phyloP scores from a whole-genome alignment of 1,140 invertebrate genomes.

The Drosophila paulistorum region DNA sequence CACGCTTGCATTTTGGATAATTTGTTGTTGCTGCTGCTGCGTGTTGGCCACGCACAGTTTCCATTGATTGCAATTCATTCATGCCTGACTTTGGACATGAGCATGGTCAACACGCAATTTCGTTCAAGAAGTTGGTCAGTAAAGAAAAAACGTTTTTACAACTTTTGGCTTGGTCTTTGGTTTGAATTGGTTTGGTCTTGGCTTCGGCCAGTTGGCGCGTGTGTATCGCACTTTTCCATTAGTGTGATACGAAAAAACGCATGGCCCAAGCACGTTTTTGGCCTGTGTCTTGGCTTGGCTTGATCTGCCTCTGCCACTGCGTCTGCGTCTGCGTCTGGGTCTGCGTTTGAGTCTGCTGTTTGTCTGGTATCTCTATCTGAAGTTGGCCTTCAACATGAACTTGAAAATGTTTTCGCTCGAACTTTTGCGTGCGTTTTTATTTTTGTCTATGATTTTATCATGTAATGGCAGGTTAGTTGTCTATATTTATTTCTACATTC shows the following conservation, averaged over 20 bases:
- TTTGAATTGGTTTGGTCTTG: slow-evolving; percentile 6
- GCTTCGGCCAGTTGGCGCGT: slow-evolving; percentile 60
- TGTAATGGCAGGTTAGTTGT: slow-evolving; percentile 43
- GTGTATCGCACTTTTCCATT: slow-evolving; percentile 80
- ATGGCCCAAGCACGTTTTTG: slow-evolving; percentile 71
- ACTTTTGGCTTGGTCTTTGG: slow-evolving; percentile 18
- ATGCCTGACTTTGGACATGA: slow-evolving; percentile 33
- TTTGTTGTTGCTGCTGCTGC: slow-evolving; percentile 21
- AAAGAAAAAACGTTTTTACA: slow-evolving; percentile 17
- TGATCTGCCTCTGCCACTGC: slow-evolving; percentile 24
- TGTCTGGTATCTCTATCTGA: slow-evolving; percentile 32
- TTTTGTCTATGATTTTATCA: slow-evolving; percentile 1
- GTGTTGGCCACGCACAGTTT: slow-evolving; percentile 34
- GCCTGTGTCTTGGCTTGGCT: slow-evolving; percentile 47
- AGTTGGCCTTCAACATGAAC: slow-evolving; percentile 74
- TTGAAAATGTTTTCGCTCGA: slow-evolving; percentile 46
- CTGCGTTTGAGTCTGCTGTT: slow-evolving; percentile 28
- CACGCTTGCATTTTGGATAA: slow-evolving; percentile 52
- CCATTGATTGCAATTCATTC: slow-evolving; percentile 52
- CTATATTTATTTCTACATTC: slow-evolving; percentile 21
- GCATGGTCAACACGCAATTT: slow-evolving; percentile 46
- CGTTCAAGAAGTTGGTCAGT: slow-evolving; percentile 51
- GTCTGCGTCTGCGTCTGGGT: background rate
- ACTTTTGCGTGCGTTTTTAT: slow-evolving; percentile 47
- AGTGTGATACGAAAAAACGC: slow-evolving; percentile 73